These are phyloP conservation scores for Eutrigla gurnardus DNA, from an alignment of 2,797 vertebrate species.

Conservation along the genomic window DNA sequence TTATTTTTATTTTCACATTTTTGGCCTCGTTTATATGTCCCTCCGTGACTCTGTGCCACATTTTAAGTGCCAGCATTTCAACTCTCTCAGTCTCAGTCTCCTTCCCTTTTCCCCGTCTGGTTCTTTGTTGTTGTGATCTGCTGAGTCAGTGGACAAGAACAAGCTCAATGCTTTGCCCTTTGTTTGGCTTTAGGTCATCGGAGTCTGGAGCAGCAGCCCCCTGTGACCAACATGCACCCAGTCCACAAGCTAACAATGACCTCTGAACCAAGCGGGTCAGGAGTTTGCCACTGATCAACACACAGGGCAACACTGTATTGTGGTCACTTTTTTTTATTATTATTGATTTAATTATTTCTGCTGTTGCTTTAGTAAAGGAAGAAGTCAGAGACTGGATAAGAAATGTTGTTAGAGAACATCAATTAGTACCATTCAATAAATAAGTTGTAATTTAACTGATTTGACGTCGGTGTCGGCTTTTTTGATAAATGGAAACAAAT, in stretches of 20 bases:
- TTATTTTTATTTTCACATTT: background rate
- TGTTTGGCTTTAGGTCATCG: constrained; percentile 35
- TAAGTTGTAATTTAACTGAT: background rate
- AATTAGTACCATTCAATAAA: background rate
- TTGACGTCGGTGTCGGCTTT: background rate
- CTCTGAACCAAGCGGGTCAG: constrained; percentile 14
- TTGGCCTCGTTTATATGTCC: background rate
- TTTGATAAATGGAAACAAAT: background rate
- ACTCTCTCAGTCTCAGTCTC: background rate
- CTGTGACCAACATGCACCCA: constrained; percentile 42
- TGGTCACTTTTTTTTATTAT: background rate
- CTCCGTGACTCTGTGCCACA: constrained; percentile 21
- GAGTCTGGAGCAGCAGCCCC: constrained; percentile 42
- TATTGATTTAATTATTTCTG: background rate
- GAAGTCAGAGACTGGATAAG: background rate
- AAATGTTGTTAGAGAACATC: background rate
- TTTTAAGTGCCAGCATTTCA: constrained; percentile 18
- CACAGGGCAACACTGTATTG: background rate
- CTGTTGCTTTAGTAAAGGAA: background rate
- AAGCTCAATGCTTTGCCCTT: constrained; percentile 38
- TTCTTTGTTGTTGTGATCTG: constrained; percentile 26
- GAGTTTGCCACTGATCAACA: constrained; percentile 23
- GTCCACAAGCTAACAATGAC: constrained; percentile 32
- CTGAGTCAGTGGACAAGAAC: constrained; percentile 49
- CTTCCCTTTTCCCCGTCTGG: background rate